Evolutionary conservation across 2,888 invertebrate species (phyloP).

Genomic region (Drosophila picticornis): DNA sequence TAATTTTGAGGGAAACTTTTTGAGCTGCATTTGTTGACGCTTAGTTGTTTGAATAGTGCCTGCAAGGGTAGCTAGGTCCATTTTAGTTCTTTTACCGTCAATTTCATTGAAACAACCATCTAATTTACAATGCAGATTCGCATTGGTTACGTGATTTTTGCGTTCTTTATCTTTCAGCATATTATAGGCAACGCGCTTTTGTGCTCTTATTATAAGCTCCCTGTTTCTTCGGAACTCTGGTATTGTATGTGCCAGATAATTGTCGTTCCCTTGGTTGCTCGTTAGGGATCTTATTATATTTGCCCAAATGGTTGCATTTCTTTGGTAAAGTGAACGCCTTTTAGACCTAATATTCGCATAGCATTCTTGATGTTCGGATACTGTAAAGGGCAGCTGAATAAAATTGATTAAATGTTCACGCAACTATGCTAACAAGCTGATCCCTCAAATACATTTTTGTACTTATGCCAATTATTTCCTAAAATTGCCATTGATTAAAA

Average conservation of each 20-base stretch:
- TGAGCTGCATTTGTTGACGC: background rate
- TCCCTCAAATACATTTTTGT: constrained; percentile 37
- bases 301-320: background rate
- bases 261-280: background rate
- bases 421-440: constrained; percentile 18
- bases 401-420: constrained; percentile 10
- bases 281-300: background rate
- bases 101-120: background rate
- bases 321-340: background rate
- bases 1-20: background rate
- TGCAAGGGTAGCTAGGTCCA: background rate
- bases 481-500: constrained; percentile 24
- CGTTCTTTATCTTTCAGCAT: background rate
- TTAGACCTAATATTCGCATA: background rate
- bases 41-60: background rate
- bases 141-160: background rate
- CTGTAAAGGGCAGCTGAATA: constrained; percentile 25
- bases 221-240: background rate
- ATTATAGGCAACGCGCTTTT: background rate
- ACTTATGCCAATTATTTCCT: constrained; percentile 62
- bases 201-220: background rate
- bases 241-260: background rate
- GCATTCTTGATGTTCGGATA: background rate
- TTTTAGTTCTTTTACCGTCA: background rate
- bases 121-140: background rate